Evolutionary conservation across 2,888 invertebrate genomes (phyloP).

Genomic region (Harmothoe impar): DNA sequence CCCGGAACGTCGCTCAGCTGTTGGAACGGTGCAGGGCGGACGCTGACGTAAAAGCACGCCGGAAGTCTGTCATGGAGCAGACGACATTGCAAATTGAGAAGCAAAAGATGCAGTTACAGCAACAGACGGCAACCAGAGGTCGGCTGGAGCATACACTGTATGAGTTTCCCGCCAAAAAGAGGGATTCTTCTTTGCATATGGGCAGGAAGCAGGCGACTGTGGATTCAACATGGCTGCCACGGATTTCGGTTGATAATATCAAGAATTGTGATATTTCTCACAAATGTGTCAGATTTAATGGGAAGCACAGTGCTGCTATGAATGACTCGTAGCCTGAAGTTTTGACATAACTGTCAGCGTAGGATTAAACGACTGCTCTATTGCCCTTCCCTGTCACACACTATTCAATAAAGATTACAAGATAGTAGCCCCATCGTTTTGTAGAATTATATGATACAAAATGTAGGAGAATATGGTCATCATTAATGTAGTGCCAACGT

Average conservation of each 20-base stretch:
- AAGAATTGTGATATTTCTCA: no score
- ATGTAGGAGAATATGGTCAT: no score
- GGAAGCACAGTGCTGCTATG: no score
- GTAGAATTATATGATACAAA: no score
- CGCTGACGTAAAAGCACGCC: background rate
- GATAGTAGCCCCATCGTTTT: no score
- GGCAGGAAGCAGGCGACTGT: background rate
- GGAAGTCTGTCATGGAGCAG: background rate
- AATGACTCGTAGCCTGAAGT: no score
- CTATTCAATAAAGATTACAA: no score
- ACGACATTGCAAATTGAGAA: background rate
- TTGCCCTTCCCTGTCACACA: no score
- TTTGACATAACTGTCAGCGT: no score
- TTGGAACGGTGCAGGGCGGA: background rate
- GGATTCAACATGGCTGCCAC: background rate
- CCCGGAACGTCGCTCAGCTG: background rate
- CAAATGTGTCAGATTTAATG: no score
- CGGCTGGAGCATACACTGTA: background rate
- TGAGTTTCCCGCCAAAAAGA: slow-evolving; percentile 4
- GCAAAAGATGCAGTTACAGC: background rate
- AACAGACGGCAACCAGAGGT: background rate
- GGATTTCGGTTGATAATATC: background rate
- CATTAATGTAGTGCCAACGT: no score
- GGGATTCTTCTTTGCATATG: background rate
- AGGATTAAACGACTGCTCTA: no score